These are phyloP conservation scores for Agriotes lineatus DNA, from an alignment of 2,888 invertebrate genomes.

Conservation along the genomic window DNA sequence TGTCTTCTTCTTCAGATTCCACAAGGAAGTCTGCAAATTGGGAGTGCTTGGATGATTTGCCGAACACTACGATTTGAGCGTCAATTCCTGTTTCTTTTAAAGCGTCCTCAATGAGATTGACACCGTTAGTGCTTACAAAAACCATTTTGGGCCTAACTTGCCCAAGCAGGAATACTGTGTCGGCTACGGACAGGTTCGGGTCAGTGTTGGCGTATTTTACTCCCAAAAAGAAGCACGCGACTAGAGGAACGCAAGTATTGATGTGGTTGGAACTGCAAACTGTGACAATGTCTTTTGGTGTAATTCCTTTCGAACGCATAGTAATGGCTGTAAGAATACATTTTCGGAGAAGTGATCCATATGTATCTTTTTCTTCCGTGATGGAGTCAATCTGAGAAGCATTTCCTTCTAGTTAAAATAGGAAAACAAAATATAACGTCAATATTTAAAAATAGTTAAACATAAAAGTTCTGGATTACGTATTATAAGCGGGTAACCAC, in stretches of 20 bases:
- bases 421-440: too few relatives aligned
- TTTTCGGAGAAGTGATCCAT: constrained; percentile 52
- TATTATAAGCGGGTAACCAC: too few relatives aligned
- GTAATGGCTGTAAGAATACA: background rate
- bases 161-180: too few relatives aligned
- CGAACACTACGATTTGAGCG: constrained; percentile 56
- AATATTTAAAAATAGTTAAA: too few relatives aligned
- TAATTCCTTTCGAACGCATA: constrained; percentile 57
- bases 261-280: constrained; percentile 66
- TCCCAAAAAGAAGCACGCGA: too few relatives aligned
- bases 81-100: constrained; percentile 48
- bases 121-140: constrained; percentile 27
- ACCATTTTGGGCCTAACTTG: too few relatives aligned
- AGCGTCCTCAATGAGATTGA: constrained; percentile 42
- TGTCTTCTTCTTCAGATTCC: too few relatives aligned
- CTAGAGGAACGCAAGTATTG: too few relatives aligned
- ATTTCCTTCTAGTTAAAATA: too few relatives aligned
- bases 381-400: background rate
- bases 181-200: too few relatives aligned
- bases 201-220: too few relatives aligned
- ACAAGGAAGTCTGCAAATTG: constrained; percentile 49
- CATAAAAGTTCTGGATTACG: too few relatives aligned
- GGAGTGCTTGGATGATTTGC: constrained; percentile 45
- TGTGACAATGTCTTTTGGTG: constrained; percentile 65
- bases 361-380: constrained; percentile 57